phyloP scores from a whole-genome alignment of 1,140 invertebrate genomes.

The Hyphantria cunea region DNA sequence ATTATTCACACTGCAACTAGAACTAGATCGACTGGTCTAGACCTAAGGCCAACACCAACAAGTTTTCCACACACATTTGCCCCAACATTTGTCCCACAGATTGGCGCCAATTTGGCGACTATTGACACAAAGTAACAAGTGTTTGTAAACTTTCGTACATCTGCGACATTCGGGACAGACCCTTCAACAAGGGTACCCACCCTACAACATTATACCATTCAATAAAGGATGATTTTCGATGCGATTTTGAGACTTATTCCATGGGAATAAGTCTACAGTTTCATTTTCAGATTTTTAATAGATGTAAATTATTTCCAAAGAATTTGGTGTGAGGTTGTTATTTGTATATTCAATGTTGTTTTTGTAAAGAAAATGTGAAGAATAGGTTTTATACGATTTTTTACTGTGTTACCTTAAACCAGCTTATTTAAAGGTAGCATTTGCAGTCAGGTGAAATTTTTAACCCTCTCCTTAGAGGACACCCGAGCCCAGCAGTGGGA shows the following conservation, averaged over 20 bases:
- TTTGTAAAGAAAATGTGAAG: conserved; percentile 6
- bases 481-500: too few species aligned
- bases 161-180: conserved; percentile 18
- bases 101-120: too few species aligned
- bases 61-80: not conserved
- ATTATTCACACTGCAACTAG: too few species aligned
- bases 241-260: conserved; percentile 8
- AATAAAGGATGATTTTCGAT: not conserved
- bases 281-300: not conserved
- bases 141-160: conserved; percentile 25
- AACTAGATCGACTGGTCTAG: too few species aligned
- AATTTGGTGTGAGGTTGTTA: conserved; percentile 21
- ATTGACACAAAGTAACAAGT: conserved; percentile 23
- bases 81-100: not conserved
- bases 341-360: conserved; percentile 13
- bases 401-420: not conserved
- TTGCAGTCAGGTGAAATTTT: too few species aligned
- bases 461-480: too few species aligned
- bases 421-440: too few species aligned
- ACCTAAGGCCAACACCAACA: too few species aligned
- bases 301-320: conserved; percentile 1
- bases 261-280: not conserved
- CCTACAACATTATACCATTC: conserved; percentile 18
- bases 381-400: not conserved
- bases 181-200: conserved; percentile 5